These are phyloP conservation scores for Ctenopoma kingsleyae DNA, from an alignment of 2,797 vertebrate genomes.

Conservation along the genomic window DNA sequence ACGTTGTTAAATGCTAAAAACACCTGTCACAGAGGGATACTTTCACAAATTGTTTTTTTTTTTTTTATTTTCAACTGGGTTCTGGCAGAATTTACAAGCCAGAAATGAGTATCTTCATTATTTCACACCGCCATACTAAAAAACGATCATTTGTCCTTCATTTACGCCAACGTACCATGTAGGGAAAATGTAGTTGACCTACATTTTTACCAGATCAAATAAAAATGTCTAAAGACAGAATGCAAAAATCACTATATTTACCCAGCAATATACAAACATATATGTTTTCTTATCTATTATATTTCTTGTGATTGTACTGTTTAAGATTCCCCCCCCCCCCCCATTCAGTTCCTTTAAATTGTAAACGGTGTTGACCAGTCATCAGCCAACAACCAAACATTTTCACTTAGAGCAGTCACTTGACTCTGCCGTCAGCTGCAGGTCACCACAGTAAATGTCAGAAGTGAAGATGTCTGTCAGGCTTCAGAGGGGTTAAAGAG, in stretches of 20 bases:
- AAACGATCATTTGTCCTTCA: neutral
- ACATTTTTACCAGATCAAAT: slow-evolving; percentile 12
- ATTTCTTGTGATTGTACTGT: slow-evolving; percentile 22
- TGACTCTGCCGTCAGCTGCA: slow-evolving; percentile 18
- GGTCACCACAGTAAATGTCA: slow-evolving; percentile 19
- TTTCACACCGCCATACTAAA: neutral
- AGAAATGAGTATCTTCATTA: neutral
- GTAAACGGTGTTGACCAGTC: slow-evolving; percentile 16
- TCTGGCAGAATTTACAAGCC: slow-evolving; percentile 1
- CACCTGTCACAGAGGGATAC: neutral
- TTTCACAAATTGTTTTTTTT: too few species aligned
- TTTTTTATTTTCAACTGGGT: neutral
- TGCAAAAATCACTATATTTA: slow-evolving; percentile 7
- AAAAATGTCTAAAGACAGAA: slow-evolving; percentile 23
- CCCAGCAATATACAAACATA: slow-evolving; percentile 20
- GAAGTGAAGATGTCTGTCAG: slow-evolving; percentile 22
- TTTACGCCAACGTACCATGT: neutral
- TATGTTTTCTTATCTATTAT: neutral
- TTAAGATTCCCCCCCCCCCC: neutral
- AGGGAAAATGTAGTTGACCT: slow-evolving; percentile 1
- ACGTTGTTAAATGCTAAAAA: neutral
- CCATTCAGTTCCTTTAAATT: neutral
- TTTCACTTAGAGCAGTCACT: slow-evolving; percentile 16
- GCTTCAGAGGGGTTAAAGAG: slow-evolving; percentile 25
- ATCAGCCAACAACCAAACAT: neutral